Percentiles rank a stretch among this genome's conserved stretches.
These are phyloP conservation scores for Isaurus tuberculatus DNA, from an alignment of 92 coral and sea anemone genomes.

Conservation along the genomic window DNA sequence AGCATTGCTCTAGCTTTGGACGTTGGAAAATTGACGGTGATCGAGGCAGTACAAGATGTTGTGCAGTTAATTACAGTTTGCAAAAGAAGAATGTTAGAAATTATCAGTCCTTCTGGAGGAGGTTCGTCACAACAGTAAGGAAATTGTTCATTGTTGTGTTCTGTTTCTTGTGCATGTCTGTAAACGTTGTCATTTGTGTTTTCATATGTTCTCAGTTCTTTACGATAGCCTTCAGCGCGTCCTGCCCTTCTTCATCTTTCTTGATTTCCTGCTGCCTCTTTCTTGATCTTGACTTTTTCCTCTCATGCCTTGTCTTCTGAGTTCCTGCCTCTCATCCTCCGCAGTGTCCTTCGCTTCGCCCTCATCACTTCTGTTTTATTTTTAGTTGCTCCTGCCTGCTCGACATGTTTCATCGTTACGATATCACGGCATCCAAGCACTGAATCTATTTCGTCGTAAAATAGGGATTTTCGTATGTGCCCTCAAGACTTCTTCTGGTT, in stretches of 20 bases:
- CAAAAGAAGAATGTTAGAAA: background rate
- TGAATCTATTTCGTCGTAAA: conserved; percentile 55
- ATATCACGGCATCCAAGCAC: conserved; percentile 69
- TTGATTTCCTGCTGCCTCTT: conserved; percentile 28
- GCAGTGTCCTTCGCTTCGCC: background rate
- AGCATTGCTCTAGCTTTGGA: background rate
- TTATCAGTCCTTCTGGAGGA: conserved; percentile 29
- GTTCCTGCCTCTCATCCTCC: conserved; percentile 6
- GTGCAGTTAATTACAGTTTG: background rate
- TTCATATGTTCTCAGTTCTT: conserved; percentile 47
- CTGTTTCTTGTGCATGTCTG: conserved; percentile 40
- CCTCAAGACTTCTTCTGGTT: conserved; percentile 61
- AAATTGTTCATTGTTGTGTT: conserved; percentile 47
- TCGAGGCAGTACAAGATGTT: conserved; percentile 5
- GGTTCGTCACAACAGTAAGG: conserved; percentile 41
- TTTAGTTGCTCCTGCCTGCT: conserved; percentile 50
- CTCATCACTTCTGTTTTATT: conserved; percentile 1
- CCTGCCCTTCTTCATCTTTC: conserved; percentile 34
- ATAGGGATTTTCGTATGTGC: conserved; percentile 46
- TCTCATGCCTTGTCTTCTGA: conserved; percentile 4
- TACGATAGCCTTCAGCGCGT: conserved; percentile 30
- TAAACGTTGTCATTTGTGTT: conserved; percentile 28
- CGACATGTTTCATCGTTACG: conserved; percentile 57
- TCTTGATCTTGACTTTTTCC: conserved; percentile 34
- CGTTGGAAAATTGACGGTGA: conserved; percentile 7